Base-by-base conservation (phyloP, 2,888 invertebrate species). In the Isoperla grammatica region DNA sequence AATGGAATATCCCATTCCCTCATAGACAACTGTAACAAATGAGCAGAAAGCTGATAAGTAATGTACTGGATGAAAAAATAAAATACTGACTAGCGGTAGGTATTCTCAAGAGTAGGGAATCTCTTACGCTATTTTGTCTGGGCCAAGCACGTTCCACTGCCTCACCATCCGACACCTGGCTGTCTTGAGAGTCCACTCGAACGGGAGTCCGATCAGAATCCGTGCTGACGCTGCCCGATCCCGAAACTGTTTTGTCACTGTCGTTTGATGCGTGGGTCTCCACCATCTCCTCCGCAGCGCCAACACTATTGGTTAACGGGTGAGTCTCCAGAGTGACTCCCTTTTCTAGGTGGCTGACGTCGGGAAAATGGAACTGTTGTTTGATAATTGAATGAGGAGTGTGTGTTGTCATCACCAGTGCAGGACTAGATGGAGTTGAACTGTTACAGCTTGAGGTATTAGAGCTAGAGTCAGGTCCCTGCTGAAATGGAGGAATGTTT, bases 1-100 rank as follows among this genome's bases (percentile, higher is more conserved):
- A 86, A 96, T n/a, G 96, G 95, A 73, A 97, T 97, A 78, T 97
- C 95, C 97, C 97, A 97, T 73, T 97, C 96, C 70, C 92, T 84
- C 79, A 93, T 85, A 1, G 93, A 94, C 65, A 94, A 76, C 88
- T 88, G 76, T 12, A 71, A 70, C 56, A 57, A 58, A 59, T 29
- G 4, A 29, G 29, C 29, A 29, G 8, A 29, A 8, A 29, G 4
- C 29, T 6, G 4, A 29, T 8, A 29, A 29, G 29, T 29, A 29
- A 17, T 17, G 19, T 6, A 45, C 11, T 15, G 50, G 37, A 29
- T 39, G 22, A 17, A 20, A n/a, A 29, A 56, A 13, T 46, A n/a
- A 20, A 43, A 57, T 23, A 29, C 29, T 29, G 29, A 8, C 29
- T n/a, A 29, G 29, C 29, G 29, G 8, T 29, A 15, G 15, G 12